Evolutionary conservation across 2,888 invertebrate species (phyloP).

Genomic region (Drosophila austrosaltans): DNA sequence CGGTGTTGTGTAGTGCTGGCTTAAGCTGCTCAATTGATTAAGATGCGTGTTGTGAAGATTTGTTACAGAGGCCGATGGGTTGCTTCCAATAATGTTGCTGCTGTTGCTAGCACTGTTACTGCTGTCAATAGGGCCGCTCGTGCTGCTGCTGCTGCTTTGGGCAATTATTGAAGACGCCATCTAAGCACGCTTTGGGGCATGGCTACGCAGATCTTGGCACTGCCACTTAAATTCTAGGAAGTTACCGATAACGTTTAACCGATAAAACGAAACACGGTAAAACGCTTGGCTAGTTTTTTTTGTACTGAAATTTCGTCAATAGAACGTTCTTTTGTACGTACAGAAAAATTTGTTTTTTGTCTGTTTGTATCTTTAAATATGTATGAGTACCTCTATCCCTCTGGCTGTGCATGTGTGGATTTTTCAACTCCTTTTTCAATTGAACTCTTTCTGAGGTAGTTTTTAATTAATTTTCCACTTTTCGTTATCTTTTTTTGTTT

Average conservation of each 20-base stretch:
- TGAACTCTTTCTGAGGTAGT: slow-evolving; percentile 11
- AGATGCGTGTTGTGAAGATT: slow-evolving; percentile 79
- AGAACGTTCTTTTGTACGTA: slow-evolving; percentile 4
- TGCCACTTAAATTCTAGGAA: slow-evolving; percentile 2
- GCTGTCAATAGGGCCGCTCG: slow-evolving; percentile 78
- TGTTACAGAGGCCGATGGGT: slow-evolving; percentile 53
- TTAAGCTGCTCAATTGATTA: slow-evolving; percentile 81
- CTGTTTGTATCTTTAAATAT: background rate
- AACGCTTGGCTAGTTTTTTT: slow-evolving; percentile 6
- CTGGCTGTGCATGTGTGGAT: background rate
- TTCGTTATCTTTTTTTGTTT: slow-evolving; percentile 33
- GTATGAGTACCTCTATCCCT: background rate
- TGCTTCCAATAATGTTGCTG: slow-evolving; percentile 45
- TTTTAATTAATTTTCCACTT: slow-evolving; percentile 10
- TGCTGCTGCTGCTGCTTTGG: slow-evolving; percentile 81
- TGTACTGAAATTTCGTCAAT: slow-evolving; percentile 10
- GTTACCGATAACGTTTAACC: background rate
- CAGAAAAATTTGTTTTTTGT: background rate
- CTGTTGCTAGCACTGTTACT: slow-evolving; percentile 49
- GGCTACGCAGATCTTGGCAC: slow-evolving; percentile 70
- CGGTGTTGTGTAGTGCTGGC: slow-evolving; percentile 78
- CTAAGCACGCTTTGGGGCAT: slow-evolving; percentile 80
- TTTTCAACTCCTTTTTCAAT: background rate
- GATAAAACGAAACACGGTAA: background rate
- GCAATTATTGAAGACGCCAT: slow-evolving; percentile 84